Evolutionary conservation across 2,888 invertebrate species (phyloP).

Genomic region (Pemphredon lugubris): DNA sequence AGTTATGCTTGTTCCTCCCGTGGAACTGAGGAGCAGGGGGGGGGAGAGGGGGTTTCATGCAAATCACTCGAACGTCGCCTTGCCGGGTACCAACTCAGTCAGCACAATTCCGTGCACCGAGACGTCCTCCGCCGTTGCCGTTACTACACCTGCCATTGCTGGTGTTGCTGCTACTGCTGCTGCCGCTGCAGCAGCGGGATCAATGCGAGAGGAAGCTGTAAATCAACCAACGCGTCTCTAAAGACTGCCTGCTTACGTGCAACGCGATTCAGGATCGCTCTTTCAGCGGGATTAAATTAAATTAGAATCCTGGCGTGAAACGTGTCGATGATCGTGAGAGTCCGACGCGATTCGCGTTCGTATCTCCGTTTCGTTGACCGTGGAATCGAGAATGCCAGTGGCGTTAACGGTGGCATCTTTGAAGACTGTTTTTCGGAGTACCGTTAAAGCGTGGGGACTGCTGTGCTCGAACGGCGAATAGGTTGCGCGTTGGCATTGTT

Average conservation of each 20-base stretch:
- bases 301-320: conserved; percentile 7
- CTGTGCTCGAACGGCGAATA: no score
- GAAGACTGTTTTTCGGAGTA: background rate
- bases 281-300: conserved; percentile 8
- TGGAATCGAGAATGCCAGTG: no score
- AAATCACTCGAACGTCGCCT: conserved; percentile 69
- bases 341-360: background rate
- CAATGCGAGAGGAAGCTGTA: conserved; percentile 58
- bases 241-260: conserved; percentile 45
- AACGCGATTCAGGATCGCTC: conserved; percentile 27
- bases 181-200: conserved; percentile 38
- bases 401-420: no score
- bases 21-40: no score
- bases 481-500: no score
- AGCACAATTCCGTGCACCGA: conserved; percentile 65
- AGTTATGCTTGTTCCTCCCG: conserved; percentile 62
- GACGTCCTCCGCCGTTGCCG: conserved; percentile 43
- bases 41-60: conserved; percentile 61
- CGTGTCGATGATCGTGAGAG: conserved; percentile 7
- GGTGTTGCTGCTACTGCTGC: conserved; percentile 18
- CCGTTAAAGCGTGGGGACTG: no score
- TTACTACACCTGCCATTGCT: conserved; percentile 43
- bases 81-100: conserved; percentile 71
- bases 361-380: background rate
- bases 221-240: conserved; percentile 54